Evolutionary conservation across 1,140 invertebrate genomes (phyloP), one percentile per base, ranked within the genome.

Genomic region (Lucilia cuprina): DNA sequence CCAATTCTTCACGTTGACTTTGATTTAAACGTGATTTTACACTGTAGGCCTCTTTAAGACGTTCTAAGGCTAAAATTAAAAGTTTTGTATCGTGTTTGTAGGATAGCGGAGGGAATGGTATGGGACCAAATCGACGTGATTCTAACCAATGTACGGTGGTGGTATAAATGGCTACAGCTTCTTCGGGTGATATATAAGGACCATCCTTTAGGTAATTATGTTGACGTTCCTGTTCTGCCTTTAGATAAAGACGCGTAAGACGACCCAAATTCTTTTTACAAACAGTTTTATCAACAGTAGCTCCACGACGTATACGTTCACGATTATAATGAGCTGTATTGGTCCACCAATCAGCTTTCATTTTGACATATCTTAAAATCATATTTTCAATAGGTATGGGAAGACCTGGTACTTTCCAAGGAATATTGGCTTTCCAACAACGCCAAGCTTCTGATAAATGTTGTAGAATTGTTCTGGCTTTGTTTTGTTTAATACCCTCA

Each of bases 311-410:
- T 70, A 99, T 98, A 86, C 99, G 93, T 92, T 99, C 99, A 34
- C 99, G 94, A 92, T 99, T 99, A 91, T 99, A 99, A 92, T 99
- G 99, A 2, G 99, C 99, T 0, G 99, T 99, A 91, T 99, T 99
- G 0, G 99, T 99, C 99, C 99, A 99, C 99, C 99, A 99, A 92
- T 99, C 99, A 0, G 99, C 99, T 91, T 99, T 99, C 95, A 99
- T 99, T 92, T 99, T 99, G 0, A 99, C 99, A 91, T 99, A 99
- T 70, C 99, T 94, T 21, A 99, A 93, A 87, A 99, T 99, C 99
- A 99, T 99, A 92, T 99, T 99, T 92, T 99, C 99, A 88, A 99
- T 99, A 0, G 99, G 99, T 75, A 97, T 99, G 0, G 99, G 99
- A 10, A 99, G 92, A 5, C 99, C 99, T 12, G 99, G 99, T 2